Conservation (phyloP, 2,113 vertebrate species). For the Oncorhynchus masou region DNA sequence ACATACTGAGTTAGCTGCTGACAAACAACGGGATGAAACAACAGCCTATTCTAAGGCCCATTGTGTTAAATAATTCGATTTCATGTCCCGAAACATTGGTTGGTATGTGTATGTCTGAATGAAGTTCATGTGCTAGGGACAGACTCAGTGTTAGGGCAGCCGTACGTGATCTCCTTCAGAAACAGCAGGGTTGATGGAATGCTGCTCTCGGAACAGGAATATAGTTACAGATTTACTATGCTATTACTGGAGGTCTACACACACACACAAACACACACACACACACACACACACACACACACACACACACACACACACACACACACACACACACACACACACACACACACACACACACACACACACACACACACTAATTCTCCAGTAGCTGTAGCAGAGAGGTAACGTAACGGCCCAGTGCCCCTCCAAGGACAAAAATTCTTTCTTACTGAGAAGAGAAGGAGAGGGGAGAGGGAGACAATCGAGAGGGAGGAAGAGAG, state of each 20-base stretch:
- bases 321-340: too few relatives aligned
- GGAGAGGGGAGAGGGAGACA: not conserved
- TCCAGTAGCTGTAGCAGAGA: conserved; percentile 33
- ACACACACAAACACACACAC: conserved; percentile 37
- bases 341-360: conserved; percentile 13
- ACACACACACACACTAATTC: conserved; percentile 9
- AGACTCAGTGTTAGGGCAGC: too few relatives aligned
- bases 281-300: conserved; percentile 6
- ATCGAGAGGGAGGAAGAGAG: not conserved
- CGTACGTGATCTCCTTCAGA: conserved; percentile 34
- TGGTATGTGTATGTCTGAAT: too few relatives aligned
- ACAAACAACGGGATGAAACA: too few relatives aligned
- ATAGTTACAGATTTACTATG: conserved; percentile 67
- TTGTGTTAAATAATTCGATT: too few relatives aligned
- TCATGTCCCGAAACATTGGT: too few relatives aligned
- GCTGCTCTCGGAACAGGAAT: conserved; percentile 56
- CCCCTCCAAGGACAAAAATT: conserved; percentile 64
- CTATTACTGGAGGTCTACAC: conserved; percentile 42
- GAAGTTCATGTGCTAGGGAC: too few relatives aligned
- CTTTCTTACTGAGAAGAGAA: not conserved
- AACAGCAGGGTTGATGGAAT: conserved; percentile 52
- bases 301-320: conserved; percentile 20
- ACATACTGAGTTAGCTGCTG: too few relatives aligned
- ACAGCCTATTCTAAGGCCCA: too few relatives aligned
- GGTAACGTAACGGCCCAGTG: conserved; percentile 54